Evolutionary conservation across 2,797 vertebrate species (phyloP), one percentile per base, ranked within the genome.

Genomic region (Labroides dimidiatus): DNA sequence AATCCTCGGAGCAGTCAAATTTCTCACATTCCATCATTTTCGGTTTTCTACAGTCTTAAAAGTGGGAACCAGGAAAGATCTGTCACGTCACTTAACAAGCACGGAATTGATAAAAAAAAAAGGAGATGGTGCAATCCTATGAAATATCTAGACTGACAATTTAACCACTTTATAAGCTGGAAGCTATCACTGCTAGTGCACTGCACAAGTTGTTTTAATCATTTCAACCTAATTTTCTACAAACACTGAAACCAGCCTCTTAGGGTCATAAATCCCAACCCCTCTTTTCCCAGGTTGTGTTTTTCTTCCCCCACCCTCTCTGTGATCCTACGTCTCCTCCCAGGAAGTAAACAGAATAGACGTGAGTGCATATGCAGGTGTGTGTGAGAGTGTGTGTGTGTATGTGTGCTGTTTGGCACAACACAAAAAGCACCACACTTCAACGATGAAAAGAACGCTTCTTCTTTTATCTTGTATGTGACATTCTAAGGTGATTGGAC

Each of bases 391-490:
- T 64, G 52, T 50, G 7, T 23, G 15, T 15, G 49, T 30, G 67
- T n/a, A n/a, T 72, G 44, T 44, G 43, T 21, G 63, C 19, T 66
- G 58, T 75, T 64, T 85, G 63, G 64, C 67, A 57, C 61, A 72
- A 76, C 54, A 81, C 67, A 70, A 59, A 83, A 81, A 87, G 70
- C 72, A 50, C 30, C 58, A 78, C 74, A 75, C 69, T 83, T 80
- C 48, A 75, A 72, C 62, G 87, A 91, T 89, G 79, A 89, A 89
- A 89, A 84, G 79, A 85, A 56, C 20, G 58, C 41, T 37, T 78
- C 52, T 74, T 53, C 87, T 85, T 92, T 89, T 65, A 89, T 89
- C 87, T 82, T 36, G 58, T 70, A 68, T 60, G 72, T 87, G 89
- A 87, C 87, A 91, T 88, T 90, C 69, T 64, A 53, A 77, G 78